Conservation (phyloP, 2,888 invertebrate genomes). For the Deilephila porcellus region DNA sequence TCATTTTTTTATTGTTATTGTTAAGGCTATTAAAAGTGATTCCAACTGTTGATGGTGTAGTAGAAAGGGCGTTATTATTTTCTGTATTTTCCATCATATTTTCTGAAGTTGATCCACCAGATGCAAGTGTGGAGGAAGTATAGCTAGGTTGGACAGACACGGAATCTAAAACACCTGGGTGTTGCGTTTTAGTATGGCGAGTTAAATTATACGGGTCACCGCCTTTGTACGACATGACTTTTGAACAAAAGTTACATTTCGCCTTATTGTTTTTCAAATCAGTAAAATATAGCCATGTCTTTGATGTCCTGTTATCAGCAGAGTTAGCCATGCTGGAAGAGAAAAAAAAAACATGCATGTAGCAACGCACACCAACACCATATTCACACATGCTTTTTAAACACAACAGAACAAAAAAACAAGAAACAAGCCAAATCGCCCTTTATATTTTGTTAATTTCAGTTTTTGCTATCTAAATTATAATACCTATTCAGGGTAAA, state of each 20-base stretch:
- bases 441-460: too few relatives aligned
- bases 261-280: slow-evolving; percentile 24
- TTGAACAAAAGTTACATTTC: slow-evolving; percentile 26
- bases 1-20: slow-evolving; percentile 9
- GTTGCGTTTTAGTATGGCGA: slow-evolving; percentile 21
- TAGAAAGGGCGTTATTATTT: not conserved
- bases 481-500: too few relatives aligned
- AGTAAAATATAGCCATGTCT: slow-evolving; percentile 27
- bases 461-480: too few relatives aligned
- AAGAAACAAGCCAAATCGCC: too few relatives aligned
- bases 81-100: not conserved
- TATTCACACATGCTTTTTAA: too few relatives aligned
- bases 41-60: not conserved
- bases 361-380: too few relatives aligned
- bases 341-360: too few relatives aligned
- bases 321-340: too few relatives aligned
- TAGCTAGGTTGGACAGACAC: not conserved
- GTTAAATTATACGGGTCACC: slow-evolving; percentile 29
- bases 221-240: slow-evolving; percentile 28
- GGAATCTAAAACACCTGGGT: slow-evolving; percentile 6
- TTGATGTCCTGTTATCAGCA: slow-evolving; percentile 17
- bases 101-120: not conserved
- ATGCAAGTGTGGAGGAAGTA: not conserved
- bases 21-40: not conserved
- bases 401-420: too few relatives aligned